Conservation (phyloP, 2,797 vertebrate genomes). For the Clamator glandarius region DNA sequence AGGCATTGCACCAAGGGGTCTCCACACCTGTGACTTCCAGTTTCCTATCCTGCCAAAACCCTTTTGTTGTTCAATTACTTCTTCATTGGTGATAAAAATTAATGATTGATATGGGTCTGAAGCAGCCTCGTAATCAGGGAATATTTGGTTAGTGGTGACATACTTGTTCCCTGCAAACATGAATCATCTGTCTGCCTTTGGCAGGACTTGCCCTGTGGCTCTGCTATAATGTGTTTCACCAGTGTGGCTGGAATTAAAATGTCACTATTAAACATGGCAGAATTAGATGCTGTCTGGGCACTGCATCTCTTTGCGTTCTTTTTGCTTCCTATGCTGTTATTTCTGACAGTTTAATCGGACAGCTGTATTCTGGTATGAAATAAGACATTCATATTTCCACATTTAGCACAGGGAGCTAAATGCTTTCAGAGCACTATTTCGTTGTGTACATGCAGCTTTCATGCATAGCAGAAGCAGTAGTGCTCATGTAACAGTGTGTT, state of each 20-base stretch:
- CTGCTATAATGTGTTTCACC: slow-evolving; percentile 28
- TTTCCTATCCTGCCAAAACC: background rate
- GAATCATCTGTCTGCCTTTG: slow-evolving; percentile 19
- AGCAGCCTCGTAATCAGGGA: slow-evolving; percentile 7
- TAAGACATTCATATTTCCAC: background rate
- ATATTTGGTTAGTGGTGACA: slow-evolving; percentile 43
- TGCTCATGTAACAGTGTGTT: background rate
- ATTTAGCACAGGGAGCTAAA: background rate
- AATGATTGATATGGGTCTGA: background rate
- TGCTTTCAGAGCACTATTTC: background rate
- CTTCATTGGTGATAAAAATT: slow-evolving; percentile 17
- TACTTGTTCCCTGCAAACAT: background rate
- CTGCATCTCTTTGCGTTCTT: background rate
- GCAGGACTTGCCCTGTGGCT: slow-evolving; percentile 8
- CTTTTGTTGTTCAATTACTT: background rate
- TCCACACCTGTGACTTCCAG: background rate
- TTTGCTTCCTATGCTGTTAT: background rate
- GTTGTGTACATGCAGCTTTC: background rate
- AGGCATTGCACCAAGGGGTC: background rate
- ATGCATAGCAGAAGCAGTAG: background rate
- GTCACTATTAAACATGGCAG: slow-evolving; percentile 48
- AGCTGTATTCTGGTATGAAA: slow-evolving; percentile 16
- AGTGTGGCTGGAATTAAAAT: slow-evolving; percentile 50
- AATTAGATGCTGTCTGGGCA: slow-evolving; percentile 31
- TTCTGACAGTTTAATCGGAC: slow-evolving; percentile 46